A percentile compares a stretch with the other conserved stretches of the same genome.
Conservation (phyloP, 92 coral and sea anemone genomes). For the Nematostella vectensis region DNA sequence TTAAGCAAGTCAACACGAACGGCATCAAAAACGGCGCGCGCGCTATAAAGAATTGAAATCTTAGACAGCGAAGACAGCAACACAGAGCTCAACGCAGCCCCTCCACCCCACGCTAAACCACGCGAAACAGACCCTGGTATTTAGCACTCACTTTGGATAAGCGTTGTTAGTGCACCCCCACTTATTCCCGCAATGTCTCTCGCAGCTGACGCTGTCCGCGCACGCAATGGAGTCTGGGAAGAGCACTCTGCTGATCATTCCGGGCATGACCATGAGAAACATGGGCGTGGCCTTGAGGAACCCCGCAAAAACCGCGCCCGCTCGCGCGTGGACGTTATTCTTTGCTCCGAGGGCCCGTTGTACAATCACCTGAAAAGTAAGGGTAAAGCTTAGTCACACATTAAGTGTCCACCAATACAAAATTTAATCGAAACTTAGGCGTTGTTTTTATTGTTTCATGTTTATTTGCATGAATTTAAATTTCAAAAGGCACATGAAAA, state of each 20-base stretch:
- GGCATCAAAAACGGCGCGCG: too few relatives aligned
- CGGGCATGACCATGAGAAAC: constrained; percentile 88
- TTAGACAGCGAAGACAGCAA: too few relatives aligned
- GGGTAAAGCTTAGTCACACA: background rate
- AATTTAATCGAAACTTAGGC: background rate
- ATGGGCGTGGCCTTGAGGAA: constrained; percentile 66
- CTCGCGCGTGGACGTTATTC: constrained; percentile 66
- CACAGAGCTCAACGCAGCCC: too few relatives aligned
- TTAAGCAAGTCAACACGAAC: too few relatives aligned
- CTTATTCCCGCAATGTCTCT: constrained; percentile 48
- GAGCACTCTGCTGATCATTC: constrained; percentile 78
- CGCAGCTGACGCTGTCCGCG: constrained; percentile 54
- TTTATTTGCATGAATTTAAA: too few relatives aligned
- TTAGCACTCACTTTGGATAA: constrained; percentile 62
- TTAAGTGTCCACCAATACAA: background rate
- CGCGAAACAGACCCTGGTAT: background rate
- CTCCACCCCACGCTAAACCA: too few relatives aligned
- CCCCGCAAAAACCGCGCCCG: constrained; percentile 66
- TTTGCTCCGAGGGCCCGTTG: constrained; percentile 74
- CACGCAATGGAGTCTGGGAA: constrained; percentile 65
- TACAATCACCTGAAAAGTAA: constrained; percentile 51
- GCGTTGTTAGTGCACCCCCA: constrained; percentile 76
- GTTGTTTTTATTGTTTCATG: too few relatives aligned
- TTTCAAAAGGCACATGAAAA: too few relatives aligned
- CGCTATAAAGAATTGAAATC: too few relatives aligned